Conservation (phyloP, 2,113 vertebrate genomes). For the Erythrocercus mccallii region DNA sequence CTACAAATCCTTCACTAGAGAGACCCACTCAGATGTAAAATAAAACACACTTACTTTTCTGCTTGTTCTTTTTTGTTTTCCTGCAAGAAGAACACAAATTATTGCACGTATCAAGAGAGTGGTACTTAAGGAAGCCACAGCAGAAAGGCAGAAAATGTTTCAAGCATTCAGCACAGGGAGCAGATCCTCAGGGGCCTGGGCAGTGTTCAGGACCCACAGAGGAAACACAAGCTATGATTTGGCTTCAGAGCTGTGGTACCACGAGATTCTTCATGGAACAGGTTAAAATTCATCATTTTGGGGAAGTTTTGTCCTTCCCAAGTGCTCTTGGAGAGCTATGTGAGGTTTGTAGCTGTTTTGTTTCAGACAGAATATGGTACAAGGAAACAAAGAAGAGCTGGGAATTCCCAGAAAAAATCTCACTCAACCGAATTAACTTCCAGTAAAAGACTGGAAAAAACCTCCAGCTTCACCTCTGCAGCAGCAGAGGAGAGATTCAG, state of each 20-base stretch:
- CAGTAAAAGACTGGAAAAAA: background rate
- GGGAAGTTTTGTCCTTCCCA: background rate
- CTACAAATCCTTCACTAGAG: background rate
- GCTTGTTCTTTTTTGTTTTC: constrained; percentile 99
- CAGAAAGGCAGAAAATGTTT: background rate
- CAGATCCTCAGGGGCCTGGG: background rate
- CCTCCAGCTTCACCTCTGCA: background rate
- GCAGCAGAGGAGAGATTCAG: background rate
- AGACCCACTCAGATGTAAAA: background rate
- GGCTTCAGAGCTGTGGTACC: background rate
- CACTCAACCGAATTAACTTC: background rate
- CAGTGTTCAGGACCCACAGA: background rate
- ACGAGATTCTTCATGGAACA: background rate
- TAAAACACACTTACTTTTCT: constrained; percentile 86
- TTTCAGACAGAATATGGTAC: background rate
- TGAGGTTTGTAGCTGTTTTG: background rate
- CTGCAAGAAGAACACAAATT: constrained; percentile 70
- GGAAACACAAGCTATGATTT: background rate
- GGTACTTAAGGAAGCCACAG: background rate
- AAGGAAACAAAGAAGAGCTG: background rate
- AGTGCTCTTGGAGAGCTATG: background rate
- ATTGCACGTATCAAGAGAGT: background rate
- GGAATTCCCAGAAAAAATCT: background rate
- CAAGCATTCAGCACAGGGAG: background rate
- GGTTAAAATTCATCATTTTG: background rate